Conservation (phyloP, 1,140 invertebrate genomes). For the Sitophilus oryzae region DNA sequence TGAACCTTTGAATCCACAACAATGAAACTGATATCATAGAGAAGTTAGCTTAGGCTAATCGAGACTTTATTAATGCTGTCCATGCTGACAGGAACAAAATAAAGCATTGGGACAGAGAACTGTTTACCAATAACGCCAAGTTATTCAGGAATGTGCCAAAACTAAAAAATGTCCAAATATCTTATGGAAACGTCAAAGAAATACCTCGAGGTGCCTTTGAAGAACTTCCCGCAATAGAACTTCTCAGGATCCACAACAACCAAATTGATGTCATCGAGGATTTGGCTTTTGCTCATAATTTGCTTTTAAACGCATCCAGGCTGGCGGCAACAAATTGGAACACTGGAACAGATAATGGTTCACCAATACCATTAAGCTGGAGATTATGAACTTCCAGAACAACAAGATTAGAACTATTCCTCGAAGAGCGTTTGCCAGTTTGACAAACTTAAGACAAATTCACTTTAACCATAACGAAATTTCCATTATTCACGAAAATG, state of each 20-base stretch:
- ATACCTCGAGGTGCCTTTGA: slow-evolving; percentile 18
- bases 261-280: slow-evolving; percentile 18
- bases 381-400: slow-evolving; percentile 21
- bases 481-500: slow-evolving; percentile 12
- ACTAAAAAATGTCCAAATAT: slow-evolving; percentile 14
- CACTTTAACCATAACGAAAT: slow-evolving; percentile 24
- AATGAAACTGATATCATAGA: slow-evolving; percentile 21
- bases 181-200: slow-evolving; percentile 18
- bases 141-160: slow-evolving; percentile 19
- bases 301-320: slow-evolving; percentile 18
- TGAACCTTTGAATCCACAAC: slow-evolving; percentile 16
- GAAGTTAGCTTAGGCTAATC: slow-evolving; percentile 21
- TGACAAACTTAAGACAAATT: slow-evolving; percentile 17
- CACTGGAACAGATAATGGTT: slow-evolving; percentile 28
- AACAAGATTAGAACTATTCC: slow-evolving; percentile 25
- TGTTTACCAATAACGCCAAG: slow-evolving; percentile 19
- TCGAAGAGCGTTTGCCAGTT: slow-evolving; percentile 16
- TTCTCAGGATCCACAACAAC: slow-evolving; percentile 21
- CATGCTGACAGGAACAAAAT: slow-evolving; percentile 16
- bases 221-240: slow-evolving; percentile 2
- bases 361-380: slow-evolving; percentile 15
- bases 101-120: slow-evolving; percentile 23
- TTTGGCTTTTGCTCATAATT: slow-evolving; percentile 19
- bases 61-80: slow-evolving; percentile 13
- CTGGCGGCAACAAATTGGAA: slow-evolving; percentile 17